Percentiles rank a stretch among this genome's conserved stretches.
Conservation (phyloP, 2,888 invertebrate species). For the Eustalomyia histrio region DNA sequence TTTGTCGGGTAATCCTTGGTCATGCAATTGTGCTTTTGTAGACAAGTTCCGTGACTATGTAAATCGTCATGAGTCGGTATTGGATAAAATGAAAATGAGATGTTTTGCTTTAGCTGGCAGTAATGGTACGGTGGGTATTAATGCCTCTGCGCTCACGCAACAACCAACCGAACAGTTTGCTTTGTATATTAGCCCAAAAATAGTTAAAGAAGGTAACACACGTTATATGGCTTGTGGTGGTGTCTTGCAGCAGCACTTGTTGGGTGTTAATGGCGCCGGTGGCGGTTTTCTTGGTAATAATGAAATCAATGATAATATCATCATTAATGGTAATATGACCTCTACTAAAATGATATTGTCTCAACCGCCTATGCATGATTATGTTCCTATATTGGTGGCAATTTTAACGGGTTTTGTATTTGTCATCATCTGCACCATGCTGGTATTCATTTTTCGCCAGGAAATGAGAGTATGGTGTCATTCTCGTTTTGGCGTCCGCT, state of each 20-base stretch:
- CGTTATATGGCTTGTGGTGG: constrained; percentile 74
- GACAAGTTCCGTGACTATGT: constrained; percentile 90
- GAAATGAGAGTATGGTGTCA: constrained; percentile 93
- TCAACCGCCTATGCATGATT: constrained; percentile 85
- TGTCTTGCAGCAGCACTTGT: constrained; percentile 64
- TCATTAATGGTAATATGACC: constrained; percentile 83
- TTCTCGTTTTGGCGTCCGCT: constrained; percentile 89
- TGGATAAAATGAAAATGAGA: constrained; percentile 87
- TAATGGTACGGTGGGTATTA: constrained; percentile 69
- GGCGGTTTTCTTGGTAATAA: constrained; percentile 66
- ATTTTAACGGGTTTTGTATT: constrained; percentile 88
- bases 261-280: constrained; percentile 67
- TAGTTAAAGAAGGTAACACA: constrained; percentile 65
- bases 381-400: constrained; percentile 88
- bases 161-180: constrained; percentile 69
- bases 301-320: constrained; percentile 66
- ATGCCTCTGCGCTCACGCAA: constrained; percentile 56
- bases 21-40: constrained; percentile 92
- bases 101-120: constrained; percentile 82
- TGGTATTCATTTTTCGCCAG: constrained; percentile 89
- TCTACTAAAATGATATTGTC: constrained; percentile 82
- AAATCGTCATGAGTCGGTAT: constrained; percentile 85
- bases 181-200: constrained; percentile 70
- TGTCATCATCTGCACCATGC: constrained; percentile 87
- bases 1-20: constrained; percentile 90